These are phyloP conservation scores for Diplodus puntazzo DNA, from an alignment of 2,797 vertebrate species.

Conservation along the genomic window DNA sequence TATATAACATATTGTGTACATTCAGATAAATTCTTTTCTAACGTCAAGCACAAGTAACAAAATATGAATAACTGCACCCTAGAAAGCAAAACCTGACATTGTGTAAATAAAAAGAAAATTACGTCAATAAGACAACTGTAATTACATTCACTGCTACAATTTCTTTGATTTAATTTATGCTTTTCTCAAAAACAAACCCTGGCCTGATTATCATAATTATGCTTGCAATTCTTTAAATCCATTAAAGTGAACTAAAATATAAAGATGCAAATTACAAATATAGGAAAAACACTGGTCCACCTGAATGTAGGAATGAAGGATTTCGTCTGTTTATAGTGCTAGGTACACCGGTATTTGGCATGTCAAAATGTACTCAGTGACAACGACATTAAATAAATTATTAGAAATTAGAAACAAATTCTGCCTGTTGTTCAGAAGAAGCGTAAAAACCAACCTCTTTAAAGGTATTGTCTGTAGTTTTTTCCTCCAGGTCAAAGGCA, in stretches of 20 bases:
- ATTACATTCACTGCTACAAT: not conserved
- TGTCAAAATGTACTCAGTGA: too few species aligned
- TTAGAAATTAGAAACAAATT: not conserved
- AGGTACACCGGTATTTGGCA: too few species aligned
- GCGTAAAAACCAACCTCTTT: not conserved
- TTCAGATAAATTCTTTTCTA: not conserved
- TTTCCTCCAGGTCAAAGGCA: too few species aligned
- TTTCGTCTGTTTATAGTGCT: not conserved
- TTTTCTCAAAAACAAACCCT: not conserved
- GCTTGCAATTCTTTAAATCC: not conserved
- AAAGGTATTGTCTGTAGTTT: not conserved
- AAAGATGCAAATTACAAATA: not conserved
- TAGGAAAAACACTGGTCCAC: not conserved
- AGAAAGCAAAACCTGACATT: not conserved
- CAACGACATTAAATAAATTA: not conserved
- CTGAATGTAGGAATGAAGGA: too few species aligned
- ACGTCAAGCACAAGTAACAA: not conserved
- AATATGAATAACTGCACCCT: not conserved
- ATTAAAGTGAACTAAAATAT: too few species aligned
- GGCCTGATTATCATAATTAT: not conserved
- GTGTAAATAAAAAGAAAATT: not conserved
- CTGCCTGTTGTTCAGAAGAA: too few species aligned
- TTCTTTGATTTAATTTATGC: not conserved
- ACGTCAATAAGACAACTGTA: too few species aligned
- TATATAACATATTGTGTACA: not conserved